Evolutionary conservation across 2,113 vertebrate species (phyloP).

Genomic region (Dryoscopus gambensis): DNA sequence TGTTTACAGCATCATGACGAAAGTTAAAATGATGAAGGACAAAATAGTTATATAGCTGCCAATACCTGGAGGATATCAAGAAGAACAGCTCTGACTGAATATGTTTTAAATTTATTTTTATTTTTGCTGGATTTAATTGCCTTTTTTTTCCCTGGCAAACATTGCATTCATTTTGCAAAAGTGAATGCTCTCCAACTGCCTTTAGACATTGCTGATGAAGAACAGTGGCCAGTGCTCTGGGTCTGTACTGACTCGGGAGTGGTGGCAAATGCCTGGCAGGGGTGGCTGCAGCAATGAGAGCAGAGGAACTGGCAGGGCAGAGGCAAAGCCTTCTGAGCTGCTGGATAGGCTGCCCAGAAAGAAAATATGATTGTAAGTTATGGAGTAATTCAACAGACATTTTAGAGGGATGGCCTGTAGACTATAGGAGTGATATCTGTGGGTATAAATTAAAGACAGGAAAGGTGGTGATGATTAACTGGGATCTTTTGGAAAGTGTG

Average conservation of each 20-base stretch:
- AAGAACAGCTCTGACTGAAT: neutral
- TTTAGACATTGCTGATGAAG: neutral
- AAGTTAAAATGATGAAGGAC: neutral
- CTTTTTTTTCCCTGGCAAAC: neutral
- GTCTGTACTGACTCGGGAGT: neutral
- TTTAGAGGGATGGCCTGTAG: neutral
- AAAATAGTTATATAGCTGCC: neutral
- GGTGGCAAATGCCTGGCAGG: neutral
- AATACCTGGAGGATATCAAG: neutral
- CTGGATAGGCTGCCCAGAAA: neutral
- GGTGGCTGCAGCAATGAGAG: neutral
- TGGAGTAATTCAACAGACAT: neutral
- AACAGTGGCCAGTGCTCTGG: neutral
- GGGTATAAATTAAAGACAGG: neutral
- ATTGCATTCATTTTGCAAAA: neutral
- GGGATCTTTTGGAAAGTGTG: neutral
- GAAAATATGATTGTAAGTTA: neutral
- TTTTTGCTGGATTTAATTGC: neutral
- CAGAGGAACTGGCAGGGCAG: neutral
- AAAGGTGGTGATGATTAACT: neutral
- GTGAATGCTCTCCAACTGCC: neutral
- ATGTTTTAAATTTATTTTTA: neutral
- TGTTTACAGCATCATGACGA: neutral
- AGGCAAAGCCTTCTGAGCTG: neutral
- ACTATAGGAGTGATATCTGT: neutral